Conservation (phyloP, 1,140 invertebrate species). For the Stegodyphus mimosarum region DNA sequence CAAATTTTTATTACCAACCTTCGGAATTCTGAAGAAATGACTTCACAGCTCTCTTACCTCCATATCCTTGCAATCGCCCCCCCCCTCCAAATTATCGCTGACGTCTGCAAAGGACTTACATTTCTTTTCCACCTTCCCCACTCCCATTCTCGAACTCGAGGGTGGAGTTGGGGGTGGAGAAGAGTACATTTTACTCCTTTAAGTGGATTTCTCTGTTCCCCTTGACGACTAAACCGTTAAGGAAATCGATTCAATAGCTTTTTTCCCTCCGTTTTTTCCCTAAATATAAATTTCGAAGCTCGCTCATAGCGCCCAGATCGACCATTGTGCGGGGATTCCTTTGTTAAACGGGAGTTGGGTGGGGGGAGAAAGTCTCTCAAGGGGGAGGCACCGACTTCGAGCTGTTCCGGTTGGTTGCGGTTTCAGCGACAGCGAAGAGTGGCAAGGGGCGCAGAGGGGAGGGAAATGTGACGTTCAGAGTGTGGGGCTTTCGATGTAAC, state of each 20-base stretch:
- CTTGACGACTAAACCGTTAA: conserved; percentile 57
- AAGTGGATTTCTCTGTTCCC: conserved; percentile 58
- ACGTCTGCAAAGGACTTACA: conserved; percentile 52
- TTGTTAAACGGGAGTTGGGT: conserved; percentile 9
- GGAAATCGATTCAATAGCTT: conserved; percentile 48
- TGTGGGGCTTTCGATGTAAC: background rate
- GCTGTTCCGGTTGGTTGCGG: conserved; percentile 5
- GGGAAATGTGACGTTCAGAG: background rate
- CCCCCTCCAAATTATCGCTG: conserved; percentile 36
- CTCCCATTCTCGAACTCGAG: background rate
- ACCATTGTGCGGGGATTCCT: conserved; percentile 11
- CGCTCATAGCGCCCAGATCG: background rate
- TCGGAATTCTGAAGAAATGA: background rate
- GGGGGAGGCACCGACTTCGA: conserved; percentile 5
- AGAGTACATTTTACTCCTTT: conserved; percentile 50
- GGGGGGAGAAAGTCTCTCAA: background rate
- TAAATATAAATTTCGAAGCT: too few relatives aligned
- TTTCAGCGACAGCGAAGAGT: background rate
- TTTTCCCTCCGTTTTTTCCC: background rate
- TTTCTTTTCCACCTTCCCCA: conserved; percentile 35
- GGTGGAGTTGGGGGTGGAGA: background rate
- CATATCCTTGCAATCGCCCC: background rate
- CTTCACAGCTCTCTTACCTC: background rate
- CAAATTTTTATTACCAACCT: background rate
- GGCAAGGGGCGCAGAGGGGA: background rate